Evolutionary conservation across 1,140 invertebrate species (phyloP), one percentile per base, ranked within the genome.

Genomic region (Hyles euphorbiae): DNA sequence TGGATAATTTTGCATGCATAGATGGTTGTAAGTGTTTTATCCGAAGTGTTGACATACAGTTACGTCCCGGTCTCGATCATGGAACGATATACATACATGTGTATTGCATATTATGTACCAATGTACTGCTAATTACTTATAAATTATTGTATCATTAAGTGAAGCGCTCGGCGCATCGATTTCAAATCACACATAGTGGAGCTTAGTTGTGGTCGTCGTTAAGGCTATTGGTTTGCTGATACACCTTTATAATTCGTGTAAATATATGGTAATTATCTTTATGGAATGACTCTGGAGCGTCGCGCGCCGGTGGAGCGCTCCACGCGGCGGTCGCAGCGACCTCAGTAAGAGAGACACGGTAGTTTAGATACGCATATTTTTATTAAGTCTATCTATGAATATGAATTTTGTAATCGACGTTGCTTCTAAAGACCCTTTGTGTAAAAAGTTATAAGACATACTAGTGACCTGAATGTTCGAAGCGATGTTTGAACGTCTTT

Each of bases 331-430:
- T 46, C 55, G 65, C 69, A 49, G 58, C 67, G 66, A 65, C 49
- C 65, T 66, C 70, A 67, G 71, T 74, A 66, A 81, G 76, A 81
- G 76, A 76, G 71, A 72, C 78, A 82, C 73, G 67, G 79, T 88
- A 88, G 78, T 81, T 81, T 88, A 88, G 85, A 85, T 87, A 87
- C 70, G 83, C 83, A 86, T 87, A 87, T 87, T 86, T 71, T 87
- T 87, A 86, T 87, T 88, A 88, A 88, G 83, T 86, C 82, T 81
- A 84, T 85, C 79, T 87, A 74, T 40, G 36, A 40, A 79, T 83
- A 88, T 86, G 81, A 87, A 87, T 88, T 86, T 87, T 88, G 83
- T 87, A 88, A 88, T 85, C 78, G 80, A 86, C 83, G 83, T 88
- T 85, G 86, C 83, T 88, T 88, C 86, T 87, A 76, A 86, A 88